phyloP scores from a whole-genome alignment of 2,797 vertebrate genomes.

The Melanotaenia parkinsoni region DNA sequence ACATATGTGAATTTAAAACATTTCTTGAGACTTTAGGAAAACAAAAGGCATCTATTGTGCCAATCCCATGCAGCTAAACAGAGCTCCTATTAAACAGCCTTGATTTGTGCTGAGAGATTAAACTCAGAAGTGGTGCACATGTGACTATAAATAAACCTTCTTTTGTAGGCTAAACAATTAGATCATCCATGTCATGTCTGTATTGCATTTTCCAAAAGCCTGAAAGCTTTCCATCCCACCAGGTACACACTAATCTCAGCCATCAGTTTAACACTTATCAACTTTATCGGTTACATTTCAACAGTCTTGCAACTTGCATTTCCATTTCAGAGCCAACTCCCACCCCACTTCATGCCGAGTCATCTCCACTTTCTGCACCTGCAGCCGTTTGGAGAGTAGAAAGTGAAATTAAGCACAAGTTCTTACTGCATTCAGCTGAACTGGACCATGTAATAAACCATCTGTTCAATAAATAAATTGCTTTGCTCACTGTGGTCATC shows the following conservation, averaged over 20 bases:
- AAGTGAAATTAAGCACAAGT: slow-evolving; percentile 22
- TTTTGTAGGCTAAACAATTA: slow-evolving; percentile 53
- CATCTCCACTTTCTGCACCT: slow-evolving; percentile 16
- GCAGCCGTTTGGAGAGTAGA: slow-evolving; percentile 13
- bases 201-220: slow-evolving; percentile 9
- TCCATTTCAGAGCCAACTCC: slow-evolving; percentile 19
- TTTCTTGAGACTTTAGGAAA: neutral
- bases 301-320: slow-evolving; percentile 8
- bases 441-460: slow-evolving; percentile 56
- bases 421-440: slow-evolving; percentile 36
- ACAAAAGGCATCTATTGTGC: neutral
- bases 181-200: slow-evolving; percentile 26
- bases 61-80: slow-evolving; percentile 17
- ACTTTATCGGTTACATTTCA: slow-evolving; percentile 22
- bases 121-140: slow-evolving; percentile 13
- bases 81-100: slow-evolving; percentile 22
- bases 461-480: slow-evolving; percentile 46
- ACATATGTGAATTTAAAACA: slow-evolving; percentile 9
- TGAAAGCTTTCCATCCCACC: slow-evolving; percentile 10
- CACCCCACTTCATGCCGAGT: neutral
- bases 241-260: neutral
- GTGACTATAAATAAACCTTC: slow-evolving; percentile 42
- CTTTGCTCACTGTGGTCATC: slow-evolving; percentile 34
- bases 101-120: slow-evolving; percentile 3
- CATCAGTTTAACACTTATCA: slow-evolving; percentile 4